phyloP scores from a whole-genome alignment of 64 coral and sea anemone genomes.

The Pocillopora verrucosa region DNA sequence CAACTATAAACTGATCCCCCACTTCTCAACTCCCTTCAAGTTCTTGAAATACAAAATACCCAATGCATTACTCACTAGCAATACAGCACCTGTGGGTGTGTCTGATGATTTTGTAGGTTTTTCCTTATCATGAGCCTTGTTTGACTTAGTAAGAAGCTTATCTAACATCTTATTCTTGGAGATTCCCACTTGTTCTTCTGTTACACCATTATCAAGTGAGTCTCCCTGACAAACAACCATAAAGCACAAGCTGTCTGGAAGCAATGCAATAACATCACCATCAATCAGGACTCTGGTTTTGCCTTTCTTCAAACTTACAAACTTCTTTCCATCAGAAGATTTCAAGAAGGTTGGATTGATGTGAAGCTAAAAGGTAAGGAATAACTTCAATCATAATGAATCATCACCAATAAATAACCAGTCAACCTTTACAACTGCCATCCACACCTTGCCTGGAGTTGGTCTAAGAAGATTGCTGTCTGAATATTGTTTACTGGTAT shows the following conservation, averaged over 20 bases:
- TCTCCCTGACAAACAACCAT: slow-evolving; percentile 14
- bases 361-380: slow-evolving; percentile 29
- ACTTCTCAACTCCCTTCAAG: too few relatives aligned
- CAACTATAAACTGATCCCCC: too few relatives aligned
- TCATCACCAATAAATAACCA: too few relatives aligned
- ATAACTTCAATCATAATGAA: background rate
- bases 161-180: background rate
- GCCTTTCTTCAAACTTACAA: slow-evolving; percentile 45
- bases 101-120: background rate
- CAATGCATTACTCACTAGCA: too few relatives aligned
- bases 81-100: background rate
- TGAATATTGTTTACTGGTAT: too few relatives aligned
- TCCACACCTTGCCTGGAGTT: too few relatives aligned
- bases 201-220: background rate
- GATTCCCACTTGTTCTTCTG: background rate
- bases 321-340: slow-evolving; percentile 2
- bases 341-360: slow-evolving; percentile 66
- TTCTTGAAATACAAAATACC: too few relatives aligned
- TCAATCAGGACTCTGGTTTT: slow-evolving; percentile 18
- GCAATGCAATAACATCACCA: slow-evolving; percentile 42
- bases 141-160: background rate
- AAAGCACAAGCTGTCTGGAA: slow-evolving; percentile 40
- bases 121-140: background rate
- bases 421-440: too few relatives aligned
- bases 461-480: too few relatives aligned